These are phyloP conservation scores for Heptranchias perlo DNA, from an alignment of 2,113 vertebrate species.

Conservation along the genomic window DNA sequence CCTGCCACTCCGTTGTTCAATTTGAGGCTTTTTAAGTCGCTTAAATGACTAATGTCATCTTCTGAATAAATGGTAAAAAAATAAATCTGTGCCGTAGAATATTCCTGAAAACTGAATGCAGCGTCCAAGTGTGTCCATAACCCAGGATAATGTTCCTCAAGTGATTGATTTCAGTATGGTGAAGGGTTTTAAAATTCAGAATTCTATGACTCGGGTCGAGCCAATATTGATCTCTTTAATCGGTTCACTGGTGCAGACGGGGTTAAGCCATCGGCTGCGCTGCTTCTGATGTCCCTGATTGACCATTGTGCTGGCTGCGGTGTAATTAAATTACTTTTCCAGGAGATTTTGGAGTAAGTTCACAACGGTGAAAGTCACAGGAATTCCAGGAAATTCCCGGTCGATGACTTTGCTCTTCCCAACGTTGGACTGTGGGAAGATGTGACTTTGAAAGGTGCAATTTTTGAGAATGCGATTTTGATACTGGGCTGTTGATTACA, in stretches of 20 bases:
- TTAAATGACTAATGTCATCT: background rate
- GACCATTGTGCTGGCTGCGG: background rate
- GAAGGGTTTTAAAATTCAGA: background rate
- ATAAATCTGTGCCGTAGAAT: background rate
- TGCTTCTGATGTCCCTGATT: background rate
- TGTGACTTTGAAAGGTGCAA: background rate
- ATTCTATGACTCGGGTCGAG: background rate
- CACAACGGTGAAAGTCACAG: too few relatives aligned
- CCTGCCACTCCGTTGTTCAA: background rate
- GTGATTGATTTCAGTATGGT: background rate
- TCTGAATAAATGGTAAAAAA: background rate
- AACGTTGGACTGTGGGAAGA: background rate
- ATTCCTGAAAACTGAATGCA: background rate
- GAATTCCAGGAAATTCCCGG: background rate
- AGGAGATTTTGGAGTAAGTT: background rate
- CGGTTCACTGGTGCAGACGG: background rate
- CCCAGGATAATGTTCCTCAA: background rate
- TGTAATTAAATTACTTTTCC: background rate
- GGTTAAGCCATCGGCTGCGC: background rate
- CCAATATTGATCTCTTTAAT: background rate
- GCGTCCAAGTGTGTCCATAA: background rate
- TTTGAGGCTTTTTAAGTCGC: background rate
- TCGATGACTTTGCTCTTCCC: background rate
- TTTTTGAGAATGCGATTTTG: background rate
- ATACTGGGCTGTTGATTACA: background rate